Conservation (phyloP, 64 coral and sea anemone genomes). For the Platygyra sinensis region DNA sequence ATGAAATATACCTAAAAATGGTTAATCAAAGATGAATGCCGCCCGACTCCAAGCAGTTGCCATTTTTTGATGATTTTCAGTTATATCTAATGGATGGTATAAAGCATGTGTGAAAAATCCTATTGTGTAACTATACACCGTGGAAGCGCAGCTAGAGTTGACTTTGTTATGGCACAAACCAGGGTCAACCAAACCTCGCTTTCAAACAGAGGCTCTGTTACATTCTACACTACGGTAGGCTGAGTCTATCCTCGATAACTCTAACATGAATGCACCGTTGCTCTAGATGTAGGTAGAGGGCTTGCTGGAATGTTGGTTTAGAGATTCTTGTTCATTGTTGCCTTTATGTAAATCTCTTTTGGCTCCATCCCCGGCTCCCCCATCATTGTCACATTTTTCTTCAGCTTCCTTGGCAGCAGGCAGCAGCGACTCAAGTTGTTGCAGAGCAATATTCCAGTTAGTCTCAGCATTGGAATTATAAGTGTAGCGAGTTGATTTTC, state of each 20-base stretch:
- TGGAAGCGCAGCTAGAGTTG: too few relatives aligned
- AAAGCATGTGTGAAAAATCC: too few relatives aligned
- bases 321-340: not conserved
- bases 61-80: too few relatives aligned
- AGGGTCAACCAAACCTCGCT: too few relatives aligned
- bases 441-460: not conserved
- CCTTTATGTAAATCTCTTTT: not conserved
- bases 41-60: too few relatives aligned
- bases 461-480: not conserved
- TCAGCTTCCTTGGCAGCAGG: not conserved
- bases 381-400: not conserved
- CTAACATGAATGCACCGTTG: not conserved
- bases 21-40: too few relatives aligned
- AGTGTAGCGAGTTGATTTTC: not conserved
- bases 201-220: too few relatives aligned
- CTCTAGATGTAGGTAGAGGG: conserved; percentile 11
- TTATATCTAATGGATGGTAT: too few relatives aligned
- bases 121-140: too few relatives aligned
- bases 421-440: not conserved
- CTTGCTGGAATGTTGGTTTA: not conserved
- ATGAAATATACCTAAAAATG: too few relatives aligned
- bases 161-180: too few relatives aligned
- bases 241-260: not conserved
- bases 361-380: not conserved
- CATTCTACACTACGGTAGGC: too few relatives aligned